Evolutionary conservation across 2,797 vertebrate genomes (phyloP), one percentile per base, ranked within the genome.

Genomic region (Rhinoraja longicauda): DNA sequence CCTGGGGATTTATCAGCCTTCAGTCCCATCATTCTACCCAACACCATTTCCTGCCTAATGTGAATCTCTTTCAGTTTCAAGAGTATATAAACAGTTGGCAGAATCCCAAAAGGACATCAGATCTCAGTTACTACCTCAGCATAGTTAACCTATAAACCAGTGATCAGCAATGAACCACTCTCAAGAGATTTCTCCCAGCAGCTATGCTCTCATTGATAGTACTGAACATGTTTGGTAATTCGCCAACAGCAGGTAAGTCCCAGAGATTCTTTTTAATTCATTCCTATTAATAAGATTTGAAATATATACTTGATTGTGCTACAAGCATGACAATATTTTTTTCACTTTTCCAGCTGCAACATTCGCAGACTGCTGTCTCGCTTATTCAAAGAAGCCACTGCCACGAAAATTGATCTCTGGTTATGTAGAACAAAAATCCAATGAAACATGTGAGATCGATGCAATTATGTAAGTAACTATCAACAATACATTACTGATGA

Each of bases 351-450:
- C 67, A 96, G 96, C 95, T 93, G 95, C 95, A 93, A 96, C 93
- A 93, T 96, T 93, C 93, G 95, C 95, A 32, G 96, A 96, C 0
- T 97, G 96, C 93, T 97, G 96, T 93, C 95, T 97, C 29, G 76
- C 93, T 15, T 96, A 96, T 19, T 96, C 92, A 84, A 93, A 93
- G n/a, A 29, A 0, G 0, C 6, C 21, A 0, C 3, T 96, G 90
- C 94, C 36, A n/a, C 19, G 0, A 0, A 32, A 0, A 90, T 17
- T 0, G 5, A 93, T 97, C 0, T 88, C 84, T 70, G 94, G 95
- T 8, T 97, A 96, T 81, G 93, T 93, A 0, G 94, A 94, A 62
- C 96, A 97, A 93, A 88, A 94, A 45, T 93, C 96, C 7, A 93
- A 94, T 0, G 96, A 96, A 93, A 95, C 94, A 13, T 97, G 96